A percentile compares a stretch with the other conserved stretches of the same genome.
These are phyloP conservation scores for Arctia plantaginis DNA, from an alignment of 2,888 invertebrate species.

Conservation along the genomic window DNA sequence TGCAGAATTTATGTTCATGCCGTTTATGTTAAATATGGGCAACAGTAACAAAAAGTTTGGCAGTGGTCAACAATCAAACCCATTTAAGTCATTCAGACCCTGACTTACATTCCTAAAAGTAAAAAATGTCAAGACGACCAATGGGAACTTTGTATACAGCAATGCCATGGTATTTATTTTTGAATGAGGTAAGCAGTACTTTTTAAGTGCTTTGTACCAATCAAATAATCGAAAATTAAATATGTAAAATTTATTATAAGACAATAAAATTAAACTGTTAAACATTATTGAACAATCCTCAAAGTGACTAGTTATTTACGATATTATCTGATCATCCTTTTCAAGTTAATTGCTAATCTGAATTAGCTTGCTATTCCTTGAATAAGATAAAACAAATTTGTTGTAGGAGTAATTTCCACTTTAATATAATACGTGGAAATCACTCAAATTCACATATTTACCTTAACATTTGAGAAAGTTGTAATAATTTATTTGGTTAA, in stretches of 20 bases:
- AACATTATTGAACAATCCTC: not conserved
- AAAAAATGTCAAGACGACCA: not conserved
- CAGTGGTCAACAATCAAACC: not conserved
- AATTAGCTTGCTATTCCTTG: not conserved
- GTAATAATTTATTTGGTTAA: too few relatives aligned
- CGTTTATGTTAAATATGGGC: not conserved
- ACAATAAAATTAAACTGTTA: too few relatives aligned
- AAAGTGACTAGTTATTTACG: not conserved
- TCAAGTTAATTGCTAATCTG: not conserved
- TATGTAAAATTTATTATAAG: not conserved
- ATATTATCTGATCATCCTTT: not conserved
- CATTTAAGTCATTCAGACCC: not conserved
- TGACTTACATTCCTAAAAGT: not conserved
- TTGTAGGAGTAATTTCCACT: not conserved
- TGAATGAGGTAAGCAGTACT: not conserved
- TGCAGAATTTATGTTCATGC: conserved; percentile 7
- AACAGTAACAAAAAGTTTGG: not conserved
- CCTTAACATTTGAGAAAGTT: not conserved
- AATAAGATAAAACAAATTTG: not conserved
- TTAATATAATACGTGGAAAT: not conserved
- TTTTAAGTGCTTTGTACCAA: not conserved
- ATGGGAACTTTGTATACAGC: not conserved
- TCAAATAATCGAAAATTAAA: not conserved
- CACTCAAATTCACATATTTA: not conserved
- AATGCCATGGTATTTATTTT: conserved; percentile 7